phyloP scores from a whole-genome alignment of 2,113 vertebrate genomes.

The Ascaphus truei region DNA sequence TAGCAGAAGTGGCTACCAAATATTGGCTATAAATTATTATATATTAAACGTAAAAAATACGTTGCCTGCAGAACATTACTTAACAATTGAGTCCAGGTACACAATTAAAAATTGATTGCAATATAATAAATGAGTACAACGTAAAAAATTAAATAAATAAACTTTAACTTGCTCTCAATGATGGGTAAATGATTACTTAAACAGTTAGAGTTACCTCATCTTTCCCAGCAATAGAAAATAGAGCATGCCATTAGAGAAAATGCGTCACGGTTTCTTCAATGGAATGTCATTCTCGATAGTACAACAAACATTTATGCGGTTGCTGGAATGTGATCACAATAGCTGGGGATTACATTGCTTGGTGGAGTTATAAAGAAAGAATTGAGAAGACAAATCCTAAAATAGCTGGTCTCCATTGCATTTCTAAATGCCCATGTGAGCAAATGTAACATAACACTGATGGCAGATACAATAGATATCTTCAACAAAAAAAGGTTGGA shows the following conservation, averaged over 20 bases:
- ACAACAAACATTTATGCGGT: slow-evolving; percentile 28
- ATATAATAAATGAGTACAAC: too few relatives aligned
- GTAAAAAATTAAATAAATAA: too few relatives aligned
- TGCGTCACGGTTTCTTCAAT: not conserved
- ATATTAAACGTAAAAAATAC: too few relatives aligned
- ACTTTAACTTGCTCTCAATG: too few relatives aligned
- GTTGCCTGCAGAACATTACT: too few relatives aligned
- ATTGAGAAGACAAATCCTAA: not conserved
- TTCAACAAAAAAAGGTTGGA: too few relatives aligned
- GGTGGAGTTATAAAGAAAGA: not conserved
- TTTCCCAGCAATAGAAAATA: slow-evolving; percentile 7
- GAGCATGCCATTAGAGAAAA: not conserved
- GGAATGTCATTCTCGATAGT: slow-evolving; percentile 8
- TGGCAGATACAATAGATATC: too few relatives aligned
- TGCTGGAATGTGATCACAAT: slow-evolving; percentile 18
- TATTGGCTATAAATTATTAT: too few relatives aligned
- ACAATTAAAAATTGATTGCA: too few relatives aligned
- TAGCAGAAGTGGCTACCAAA: too few relatives aligned
- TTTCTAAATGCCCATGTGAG: not conserved
- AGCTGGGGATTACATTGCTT: slow-evolving; percentile 5
- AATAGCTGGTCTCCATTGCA: not conserved
- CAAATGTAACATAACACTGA: slow-evolving; percentile 1
- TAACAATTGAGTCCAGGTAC: too few relatives aligned
- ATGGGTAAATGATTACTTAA: too few relatives aligned
- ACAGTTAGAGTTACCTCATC: not conserved